Conservation (phyloP, 2,888 invertebrate genomes). For the Schizotus pectinicornis region DNA sequence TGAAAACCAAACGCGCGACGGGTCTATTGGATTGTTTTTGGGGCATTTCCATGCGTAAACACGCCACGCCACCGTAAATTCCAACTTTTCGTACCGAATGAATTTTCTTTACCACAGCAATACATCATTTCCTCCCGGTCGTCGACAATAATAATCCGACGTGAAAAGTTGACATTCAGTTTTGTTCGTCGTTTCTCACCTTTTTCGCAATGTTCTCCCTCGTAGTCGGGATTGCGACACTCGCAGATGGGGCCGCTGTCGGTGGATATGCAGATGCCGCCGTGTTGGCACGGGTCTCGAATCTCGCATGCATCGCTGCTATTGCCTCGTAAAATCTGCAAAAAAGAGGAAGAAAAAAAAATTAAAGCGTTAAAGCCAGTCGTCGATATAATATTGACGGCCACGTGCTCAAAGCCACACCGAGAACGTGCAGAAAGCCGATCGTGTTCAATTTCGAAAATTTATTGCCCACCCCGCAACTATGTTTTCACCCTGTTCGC, state of each 20-base stretch:
- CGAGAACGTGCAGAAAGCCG: no score
- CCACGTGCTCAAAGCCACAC: no score
- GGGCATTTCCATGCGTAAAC: neutral
- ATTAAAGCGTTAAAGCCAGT: neutral
- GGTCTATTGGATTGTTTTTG: neutral
- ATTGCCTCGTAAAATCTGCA: conserved; percentile 64
- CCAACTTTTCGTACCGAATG: no score
- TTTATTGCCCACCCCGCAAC: no score
- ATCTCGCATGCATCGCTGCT: conserved; percentile 86
- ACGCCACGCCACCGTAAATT: neutral
- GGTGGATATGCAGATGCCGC: conserved; percentile 94
- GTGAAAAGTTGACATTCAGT: conserved; percentile 7
- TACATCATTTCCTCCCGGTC: conserved; percentile 3
- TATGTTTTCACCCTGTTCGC: no score
- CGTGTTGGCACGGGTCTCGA: conserved; percentile 92
- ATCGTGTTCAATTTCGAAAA: neutral
- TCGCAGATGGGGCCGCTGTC: conserved; percentile 95
- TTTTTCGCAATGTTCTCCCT: conserved; percentile 93
- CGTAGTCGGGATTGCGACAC: conserved; percentile 90
- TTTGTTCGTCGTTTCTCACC: conserved; percentile 64
- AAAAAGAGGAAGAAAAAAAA: conserved; percentile 25
- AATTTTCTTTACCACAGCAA: neutral
- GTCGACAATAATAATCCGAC: conserved; percentile 13
- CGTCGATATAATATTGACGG: neutral
- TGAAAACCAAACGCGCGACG: neutral